Base-by-base conservation (phyloP, 2,888 invertebrate species). In the Drosophila mimica region DNA sequence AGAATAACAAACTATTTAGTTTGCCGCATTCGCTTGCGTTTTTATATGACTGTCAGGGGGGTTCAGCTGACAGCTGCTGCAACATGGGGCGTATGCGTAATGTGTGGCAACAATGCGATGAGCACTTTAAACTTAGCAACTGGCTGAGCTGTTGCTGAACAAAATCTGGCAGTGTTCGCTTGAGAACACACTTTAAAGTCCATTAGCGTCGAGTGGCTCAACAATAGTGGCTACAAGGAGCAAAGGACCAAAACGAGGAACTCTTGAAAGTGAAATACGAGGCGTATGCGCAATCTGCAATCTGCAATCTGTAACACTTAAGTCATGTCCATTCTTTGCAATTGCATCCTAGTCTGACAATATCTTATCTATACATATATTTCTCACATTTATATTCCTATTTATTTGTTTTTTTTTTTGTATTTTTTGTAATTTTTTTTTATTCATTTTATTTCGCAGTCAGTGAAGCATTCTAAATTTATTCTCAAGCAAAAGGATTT, bases 121-220 rank as follows among this genome's bases (percentile, higher is more conserved):
- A 59, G 73, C 72, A 73, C 75, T 79, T 86, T 81, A 69, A 76
- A 76, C 67, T 76, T 63, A 49, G 51, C 53, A 64, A 56, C 54
- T 38, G 38, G 36, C 46, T 62, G 61, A 60, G 54, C 4, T 38
- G 11, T 25, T 53, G 53, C 33, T 17, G n/a, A 13, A n/a, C 28
- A 36, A 57, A 68, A 54, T 63, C 71, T 72, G 74, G 57, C 74
- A 76, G 40, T 65, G 72, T 72, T 74, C 69, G 79, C 86, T 79
- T 70, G 75, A 90, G 65, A 87, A 87, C 74, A 89, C 79, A 90
- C 89, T 89, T 89, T 91, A 89, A 89, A 89, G 89, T 89, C 89
- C 89, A 89, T 89, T 89, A 89, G 85, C 72, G 82, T 77, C 81
- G 70, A 86, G 83, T 83, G 72, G 77, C 70, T 66, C 48, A 68